phyloP scores from a whole-genome alignment of 2,797 vertebrate species.

The Clarias platycephalus region DNA sequence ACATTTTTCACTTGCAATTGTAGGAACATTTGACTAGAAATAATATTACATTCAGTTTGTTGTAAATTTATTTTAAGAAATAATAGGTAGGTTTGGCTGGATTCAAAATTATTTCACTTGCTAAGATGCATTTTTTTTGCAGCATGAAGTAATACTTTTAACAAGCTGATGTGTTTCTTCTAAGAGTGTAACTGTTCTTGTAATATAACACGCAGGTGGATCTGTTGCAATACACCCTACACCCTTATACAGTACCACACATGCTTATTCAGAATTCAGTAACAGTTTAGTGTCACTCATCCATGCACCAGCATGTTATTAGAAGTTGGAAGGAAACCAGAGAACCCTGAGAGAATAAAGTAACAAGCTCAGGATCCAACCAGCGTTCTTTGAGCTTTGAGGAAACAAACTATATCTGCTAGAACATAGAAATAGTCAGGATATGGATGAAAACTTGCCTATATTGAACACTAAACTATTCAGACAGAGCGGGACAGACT shows the following conservation, averaged over 20 bases:
- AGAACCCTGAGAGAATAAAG: background rate
- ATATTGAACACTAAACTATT: too few species aligned
- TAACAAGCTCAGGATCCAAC: background rate
- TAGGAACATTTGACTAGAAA: too few species aligned
- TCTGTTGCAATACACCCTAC: too few species aligned
- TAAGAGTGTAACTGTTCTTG: too few species aligned
- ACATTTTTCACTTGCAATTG: too few species aligned
- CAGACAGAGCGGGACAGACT: background rate
- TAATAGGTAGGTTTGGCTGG: too few species aligned
- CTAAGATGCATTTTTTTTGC: too few species aligned
- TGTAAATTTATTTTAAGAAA: too few species aligned
- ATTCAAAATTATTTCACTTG: too few species aligned
- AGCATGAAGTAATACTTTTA: background rate
- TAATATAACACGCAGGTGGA: too few species aligned
- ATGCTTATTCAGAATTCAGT: background rate
- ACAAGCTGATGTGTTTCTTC: background rate
- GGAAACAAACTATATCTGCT: background rate
- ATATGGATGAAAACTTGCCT: background rate
- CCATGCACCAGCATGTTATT: background rate
- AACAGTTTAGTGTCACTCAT: background rate
- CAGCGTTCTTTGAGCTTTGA: background rate
- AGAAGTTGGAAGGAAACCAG: background rate
- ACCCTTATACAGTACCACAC: too few species aligned
- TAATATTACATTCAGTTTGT: too few species aligned
- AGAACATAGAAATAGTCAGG: background rate